Conservation (phyloP, 2,888 invertebrate species). For the Ferdinandea cuprea region DNA sequence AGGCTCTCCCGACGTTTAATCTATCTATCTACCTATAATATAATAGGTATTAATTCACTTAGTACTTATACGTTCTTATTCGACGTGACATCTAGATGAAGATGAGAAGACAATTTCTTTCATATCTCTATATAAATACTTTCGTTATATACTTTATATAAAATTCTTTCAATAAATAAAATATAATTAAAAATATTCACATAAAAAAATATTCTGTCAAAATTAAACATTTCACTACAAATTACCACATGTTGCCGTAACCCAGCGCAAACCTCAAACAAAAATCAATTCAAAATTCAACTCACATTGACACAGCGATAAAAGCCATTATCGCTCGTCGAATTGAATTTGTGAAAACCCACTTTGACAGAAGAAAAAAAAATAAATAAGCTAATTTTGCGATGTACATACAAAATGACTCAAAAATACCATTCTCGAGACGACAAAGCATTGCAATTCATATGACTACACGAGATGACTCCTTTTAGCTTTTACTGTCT, state of each 20-base stretch:
- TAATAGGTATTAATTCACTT: no score
- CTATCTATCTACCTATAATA: no score
- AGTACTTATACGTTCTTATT: no score
- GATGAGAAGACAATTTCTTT: no score
- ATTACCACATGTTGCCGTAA: not conserved
- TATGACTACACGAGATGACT: slow-evolving; percentile 19
- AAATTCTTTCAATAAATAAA: no score
- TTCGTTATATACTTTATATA: no score
- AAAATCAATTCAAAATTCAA: not conserved
- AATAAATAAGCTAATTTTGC: not conserved
- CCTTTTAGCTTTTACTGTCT: not conserved
- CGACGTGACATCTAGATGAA: no score
- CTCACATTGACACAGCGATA: slow-evolving; percentile 3
- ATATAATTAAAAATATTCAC: no score
- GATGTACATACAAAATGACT: not conserved
- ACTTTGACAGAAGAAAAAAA: not conserved
- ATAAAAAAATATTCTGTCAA: no score
- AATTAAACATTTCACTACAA: not conserved
- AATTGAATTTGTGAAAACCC: not conserved
- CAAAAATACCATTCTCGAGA: slow-evolving; percentile 5
- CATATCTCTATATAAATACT: no score
- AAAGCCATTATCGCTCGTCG: slow-evolving; percentile 3
- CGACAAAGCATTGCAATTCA: slow-evolving; percentile 22
- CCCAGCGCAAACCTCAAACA: not conserved
- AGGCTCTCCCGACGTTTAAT: no score